Evolutionary conservation across 2,888 invertebrate genomes (phyloP), one percentile per base, ranked within the genome.

Genomic region (Zygogramma bicolorata): DNA sequence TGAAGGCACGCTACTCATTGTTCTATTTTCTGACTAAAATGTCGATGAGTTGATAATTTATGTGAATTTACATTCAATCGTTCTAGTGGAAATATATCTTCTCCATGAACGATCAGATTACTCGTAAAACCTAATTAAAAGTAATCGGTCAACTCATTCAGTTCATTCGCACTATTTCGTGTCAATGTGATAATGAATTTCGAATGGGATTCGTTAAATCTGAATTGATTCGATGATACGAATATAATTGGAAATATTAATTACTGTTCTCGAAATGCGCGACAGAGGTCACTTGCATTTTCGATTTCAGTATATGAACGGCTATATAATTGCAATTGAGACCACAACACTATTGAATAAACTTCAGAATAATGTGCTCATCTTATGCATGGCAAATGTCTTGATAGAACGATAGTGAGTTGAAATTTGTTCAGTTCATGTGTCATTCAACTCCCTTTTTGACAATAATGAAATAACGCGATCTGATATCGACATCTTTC

Each of bases 201-300:
- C 3, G 53, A 53, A 4, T n/a, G 13, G 46, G 10, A 18, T 18
- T 46, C 20, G n/a, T 53, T 27, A 25, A 25, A 53, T n/a, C n/a
- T 3, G 13, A 53, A 53, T 27, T 22, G 3, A 25, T 13, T 70
- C 65, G 65, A 65, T 70, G 59, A 65, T 65, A 58, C 42, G 40
- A 25, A 70, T 65, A 58, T 57, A 38, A 65, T 31, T 25, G 62
- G 34, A 62, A 53, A 59, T 65, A 65, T 40, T 70, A 70, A 65
- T 70, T 65, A 70, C 53, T 70, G 65, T 25, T 8, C 42, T n/a
- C 3, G 25, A 53, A 62, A 22, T 31, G 59, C 31, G 27, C 59
- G 63, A 65, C 65, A 31, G 49, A 46, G 58, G 58, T 59, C 59
- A 20, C 59, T 65, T 58, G 46, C 31, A 49, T 59, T 42, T 69